These are phyloP conservation scores for Microctenopoma lineatum DNA, from an alignment of 2,797 vertebrate species.

Conservation along the genomic window DNA sequence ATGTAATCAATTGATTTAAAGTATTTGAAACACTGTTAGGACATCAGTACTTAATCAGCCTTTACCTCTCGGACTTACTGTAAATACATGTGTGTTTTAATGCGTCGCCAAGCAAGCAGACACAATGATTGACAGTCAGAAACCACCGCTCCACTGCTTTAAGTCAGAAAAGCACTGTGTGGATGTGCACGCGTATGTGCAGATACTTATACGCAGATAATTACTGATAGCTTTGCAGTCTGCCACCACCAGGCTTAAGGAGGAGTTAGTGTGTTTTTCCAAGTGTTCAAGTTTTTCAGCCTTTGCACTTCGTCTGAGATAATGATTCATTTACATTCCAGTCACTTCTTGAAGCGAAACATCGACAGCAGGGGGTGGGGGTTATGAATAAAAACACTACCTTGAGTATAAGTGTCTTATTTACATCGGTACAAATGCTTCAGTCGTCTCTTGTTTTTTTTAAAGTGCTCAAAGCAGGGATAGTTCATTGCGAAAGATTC, in stretches of 20 bases:
- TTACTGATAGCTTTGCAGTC: slow-evolving; percentile 51
- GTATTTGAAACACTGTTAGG: neutral
- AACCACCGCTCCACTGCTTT: slow-evolving; percentile 25
- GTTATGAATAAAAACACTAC: slow-evolving; percentile 59
- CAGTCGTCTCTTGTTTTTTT: slow-evolving; percentile 17
- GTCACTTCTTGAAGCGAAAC: slow-evolving; percentile 51
- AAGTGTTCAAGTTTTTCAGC: slow-evolving; percentile 60
- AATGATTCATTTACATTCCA: slow-evolving; percentile 79
- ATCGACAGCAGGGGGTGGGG: slow-evolving; percentile 59
- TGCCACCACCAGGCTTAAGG: slow-evolving; percentile 39
- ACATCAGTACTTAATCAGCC: neutral
- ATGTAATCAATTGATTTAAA: no score
- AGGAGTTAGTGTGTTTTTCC: slow-evolving; percentile 32
- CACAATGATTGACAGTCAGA: slow-evolving; percentile 54
- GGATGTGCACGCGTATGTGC: neutral
- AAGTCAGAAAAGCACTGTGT: slow-evolving; percentile 25
- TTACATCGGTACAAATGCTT: slow-evolving; percentile 50
- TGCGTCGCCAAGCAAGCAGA: slow-evolving; percentile 11
- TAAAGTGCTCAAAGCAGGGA: slow-evolving; percentile 5
- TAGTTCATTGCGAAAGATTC: slow-evolving; percentile 1
- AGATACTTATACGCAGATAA: slow-evolving; percentile 26
- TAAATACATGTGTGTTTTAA: slow-evolving; percentile 7
- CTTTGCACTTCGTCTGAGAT: slow-evolving; percentile 68
- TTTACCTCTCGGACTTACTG: neutral
- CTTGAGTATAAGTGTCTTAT: slow-evolving; percentile 51